A percentile compares a stretch with the other conserved stretches of the same genome.
These are phyloP conservation scores for Synanthedon vespiformis DNA, from an alignment of 2,888 invertebrate genomes.

Conservation along the genomic window DNA sequence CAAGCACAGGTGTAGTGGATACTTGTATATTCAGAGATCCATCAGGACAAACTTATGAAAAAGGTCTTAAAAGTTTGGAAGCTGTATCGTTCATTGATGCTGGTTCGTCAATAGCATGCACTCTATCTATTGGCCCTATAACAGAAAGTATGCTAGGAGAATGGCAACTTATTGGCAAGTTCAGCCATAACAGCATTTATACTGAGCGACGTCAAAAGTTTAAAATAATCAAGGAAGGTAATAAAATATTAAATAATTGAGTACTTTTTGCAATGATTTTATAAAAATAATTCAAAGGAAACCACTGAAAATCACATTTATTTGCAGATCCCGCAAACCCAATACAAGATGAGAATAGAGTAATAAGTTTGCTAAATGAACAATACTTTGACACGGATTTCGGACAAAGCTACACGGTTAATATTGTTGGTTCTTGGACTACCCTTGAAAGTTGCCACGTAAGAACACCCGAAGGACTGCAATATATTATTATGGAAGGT, in stretches of 20 bases:
- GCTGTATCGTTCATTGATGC: conserved; percentile 14
- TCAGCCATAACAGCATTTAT: conserved; percentile 17
- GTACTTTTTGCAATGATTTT: not conserved
- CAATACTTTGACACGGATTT: conserved; percentile 6
- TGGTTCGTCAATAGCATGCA: conserved; percentile 11
- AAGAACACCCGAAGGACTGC: conserved; percentile 26
- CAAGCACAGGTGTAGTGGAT: conserved; percentile 12
- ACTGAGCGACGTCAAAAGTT: conserved; percentile 17
- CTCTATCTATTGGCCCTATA: conserved; percentile 19
- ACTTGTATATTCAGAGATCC: conserved; percentile 19
- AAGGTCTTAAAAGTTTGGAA: conserved; percentile 1
- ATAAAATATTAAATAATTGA: conserved; percentile 1
- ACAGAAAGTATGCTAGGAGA: conserved; percentile 18
- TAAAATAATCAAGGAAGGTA: conserved; percentile 25
- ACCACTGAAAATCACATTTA: not conserved
- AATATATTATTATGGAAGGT: conserved; percentile 23
- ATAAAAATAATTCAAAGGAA: not conserved
- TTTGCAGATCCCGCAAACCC: conserved; percentile 8
- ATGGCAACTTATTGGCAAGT: conserved; percentile 29
- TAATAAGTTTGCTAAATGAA: conserved; percentile 4
- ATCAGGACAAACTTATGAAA: conserved; percentile 10
- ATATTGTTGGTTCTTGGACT: conserved; percentile 12
- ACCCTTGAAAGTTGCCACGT: conserved; percentile 32
- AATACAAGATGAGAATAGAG: conserved; percentile 5
- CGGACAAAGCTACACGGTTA: conserved; percentile 16